These are phyloP conservation scores for Trissolcus brochymenae DNA, from an alignment of 2,888 invertebrate genomes.

Conservation along the genomic window DNA sequence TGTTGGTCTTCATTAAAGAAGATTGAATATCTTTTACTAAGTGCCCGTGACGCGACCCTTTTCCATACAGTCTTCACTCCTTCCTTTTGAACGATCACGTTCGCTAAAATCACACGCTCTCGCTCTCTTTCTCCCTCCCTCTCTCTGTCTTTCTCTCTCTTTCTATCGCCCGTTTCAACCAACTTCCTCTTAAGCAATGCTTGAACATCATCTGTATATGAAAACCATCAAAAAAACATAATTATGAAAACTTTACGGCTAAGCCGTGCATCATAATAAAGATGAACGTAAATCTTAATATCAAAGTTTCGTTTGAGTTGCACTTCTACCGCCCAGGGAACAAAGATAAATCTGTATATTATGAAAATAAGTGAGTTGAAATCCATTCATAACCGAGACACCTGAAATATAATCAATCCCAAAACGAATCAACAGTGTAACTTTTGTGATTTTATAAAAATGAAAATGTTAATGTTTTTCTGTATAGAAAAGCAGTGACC, in stretches of 20 bases:
- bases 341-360: conserved; percentile 1
- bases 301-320: not conserved
- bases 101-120: conserved; percentile 2
- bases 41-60: not conserved
- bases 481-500: no score
- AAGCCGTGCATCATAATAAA: not conserved
- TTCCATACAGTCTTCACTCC: not conserved
- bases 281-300: conserved; percentile 7
- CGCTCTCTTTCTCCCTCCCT: no score
- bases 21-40: conserved; percentile 10
- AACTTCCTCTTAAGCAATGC: no score
- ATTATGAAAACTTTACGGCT: conserved; percentile 1
- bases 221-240: not conserved
- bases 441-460: no score
- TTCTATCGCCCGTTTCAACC: no score
- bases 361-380: conserved; percentile 3
- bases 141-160: no score
- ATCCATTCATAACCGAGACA: no score
- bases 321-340: not conserved
- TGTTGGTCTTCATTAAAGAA: conserved; percentile 30
- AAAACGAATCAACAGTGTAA: no score
- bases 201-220: no score
- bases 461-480: no score
- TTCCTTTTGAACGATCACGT: not conserved
- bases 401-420: no score